Base-by-base conservation (phyloP, 2,888 invertebrate species). In the Acleris laterana region DNA sequence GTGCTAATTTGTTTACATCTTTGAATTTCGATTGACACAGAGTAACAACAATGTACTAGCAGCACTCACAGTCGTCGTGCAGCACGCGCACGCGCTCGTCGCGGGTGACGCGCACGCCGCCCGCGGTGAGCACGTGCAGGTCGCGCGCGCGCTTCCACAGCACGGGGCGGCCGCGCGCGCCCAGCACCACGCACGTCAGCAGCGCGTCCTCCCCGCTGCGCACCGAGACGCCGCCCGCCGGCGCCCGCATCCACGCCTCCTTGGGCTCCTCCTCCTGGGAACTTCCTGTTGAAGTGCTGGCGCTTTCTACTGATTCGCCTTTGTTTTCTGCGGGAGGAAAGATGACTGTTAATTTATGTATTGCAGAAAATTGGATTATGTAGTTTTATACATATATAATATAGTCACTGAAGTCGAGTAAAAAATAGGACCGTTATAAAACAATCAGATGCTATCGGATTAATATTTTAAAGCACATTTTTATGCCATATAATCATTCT, bases 101-200 rank as follows among this genome's bases (percentile, higher is more conserved):
- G 56, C 95, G 94, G 0, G 96, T 96, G 49, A 97, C 96, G 73
- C 96, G 93, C 59, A 95, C 95, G 62, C 94, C 95, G 5, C 96
- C 96, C 3, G 96, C 97, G 5, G 97, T 96, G 59, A 97, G 87
- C 57, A 97, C 94, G 76, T 95, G 95, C 46, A 95, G 94, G 70
- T 94, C 93, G 69, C 94, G 94, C 63, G 95, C 95, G 75, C 95
- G 94, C 81, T 95, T 95, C 97, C 96, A 97, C 78, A 96, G 93
- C 61, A 97, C 96, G 0, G 96, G 96, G 77, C 95, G 94, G 28
- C 95, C 95, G 46, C 95, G 95, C 3, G 94, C 94, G 38, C 95
- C 94, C 38, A 95, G 90, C 38, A 97, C 96, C 63, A 97, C 96
- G 83, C 97, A 97, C 13, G 97, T 97, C 57, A 97, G 93, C 49